Evolutionary conservation across 2,113 vertebrate genomes (phyloP).

Genomic region (Pterophyllum scalare): DNA sequence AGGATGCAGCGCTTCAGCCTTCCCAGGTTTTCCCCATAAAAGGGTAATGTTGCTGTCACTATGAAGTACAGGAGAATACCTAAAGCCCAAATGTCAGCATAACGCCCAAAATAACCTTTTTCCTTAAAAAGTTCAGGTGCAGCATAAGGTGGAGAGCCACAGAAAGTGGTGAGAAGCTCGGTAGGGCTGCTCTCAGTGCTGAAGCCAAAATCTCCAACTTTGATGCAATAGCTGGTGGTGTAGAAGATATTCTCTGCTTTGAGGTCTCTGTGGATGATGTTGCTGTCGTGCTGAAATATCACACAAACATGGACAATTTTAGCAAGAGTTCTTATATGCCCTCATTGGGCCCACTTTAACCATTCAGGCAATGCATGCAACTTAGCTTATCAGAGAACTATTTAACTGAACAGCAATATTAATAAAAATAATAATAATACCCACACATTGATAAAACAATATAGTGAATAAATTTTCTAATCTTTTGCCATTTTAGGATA

Average conservation of each 20-base stretch:
- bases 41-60: conserved; percentile 79
- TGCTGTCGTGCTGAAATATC: conserved; percentile 78
- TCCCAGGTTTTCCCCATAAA: conserved; percentile 74
- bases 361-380: too few relatives aligned
- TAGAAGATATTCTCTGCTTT: conserved; percentile 85
- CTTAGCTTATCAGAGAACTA: too few relatives aligned
- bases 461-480: too few relatives aligned
- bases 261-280: conserved; percentile 84
- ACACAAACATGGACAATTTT: not conserved
- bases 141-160: conserved; percentile 83
- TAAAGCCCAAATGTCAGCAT: conserved; percentile 84
- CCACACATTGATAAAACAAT: too few relatives aligned
- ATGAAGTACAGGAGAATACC: conserved; percentile 84
- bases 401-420: too few relatives aligned
- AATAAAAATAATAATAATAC: too few relatives aligned
- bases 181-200: conserved; percentile 62
- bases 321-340: not conserved
- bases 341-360: too few relatives aligned
- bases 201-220: conserved; percentile 85
- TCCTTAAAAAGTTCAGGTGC: conserved; percentile 82
- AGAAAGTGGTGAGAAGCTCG: conserved; percentile 78
- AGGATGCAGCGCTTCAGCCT: conserved; percentile 80
- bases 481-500: not conserved
- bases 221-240: conserved; percentile 81
- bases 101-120: conserved; percentile 75